Conservation (phyloP, 2,888 invertebrate genomes). For the Torymus auratus region DNA sequence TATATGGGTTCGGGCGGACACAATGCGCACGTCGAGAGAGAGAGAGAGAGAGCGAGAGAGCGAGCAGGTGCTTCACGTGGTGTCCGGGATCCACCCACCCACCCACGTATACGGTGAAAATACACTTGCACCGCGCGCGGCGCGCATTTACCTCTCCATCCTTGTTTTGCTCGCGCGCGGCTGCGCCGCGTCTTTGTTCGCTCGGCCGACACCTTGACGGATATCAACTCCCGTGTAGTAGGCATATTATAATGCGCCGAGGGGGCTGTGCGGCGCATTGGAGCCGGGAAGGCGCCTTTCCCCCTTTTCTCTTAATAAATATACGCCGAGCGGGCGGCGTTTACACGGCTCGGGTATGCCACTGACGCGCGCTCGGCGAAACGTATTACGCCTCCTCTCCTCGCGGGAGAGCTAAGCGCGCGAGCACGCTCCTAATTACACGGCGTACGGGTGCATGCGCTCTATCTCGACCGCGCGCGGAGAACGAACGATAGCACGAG, state of each 20-base stretch:
- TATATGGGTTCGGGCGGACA: not conserved
- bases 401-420: not conserved
- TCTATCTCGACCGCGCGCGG: not conserved
- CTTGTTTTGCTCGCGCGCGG: not conserved
- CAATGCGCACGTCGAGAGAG: not conserved
- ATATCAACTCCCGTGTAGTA: constrained; percentile 36
- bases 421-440: constrained; percentile 45
- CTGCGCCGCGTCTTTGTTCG: not conserved
- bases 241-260: not conserved
- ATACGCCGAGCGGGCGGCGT: constrained; percentile 13
- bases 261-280: not conserved
- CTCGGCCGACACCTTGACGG: constrained; percentile 38
- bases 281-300: not conserved
- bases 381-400: constrained; percentile 18
- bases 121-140: not conserved
- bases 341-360: too few species aligned
- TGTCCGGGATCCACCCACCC: not conserved
- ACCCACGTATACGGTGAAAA: constrained; percentile 25
- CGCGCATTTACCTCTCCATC: not conserved
- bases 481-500: constrained; percentile 16
- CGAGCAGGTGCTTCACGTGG: constrained; percentile 33
- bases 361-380: too few species aligned
- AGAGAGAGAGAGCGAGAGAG: not conserved
- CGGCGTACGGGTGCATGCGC: constrained; percentile 1
- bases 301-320: constrained; percentile 48